These are phyloP conservation scores for Meganola albula DNA, from an alignment of 2,888 invertebrate genomes.

Conservation along the genomic window DNA sequence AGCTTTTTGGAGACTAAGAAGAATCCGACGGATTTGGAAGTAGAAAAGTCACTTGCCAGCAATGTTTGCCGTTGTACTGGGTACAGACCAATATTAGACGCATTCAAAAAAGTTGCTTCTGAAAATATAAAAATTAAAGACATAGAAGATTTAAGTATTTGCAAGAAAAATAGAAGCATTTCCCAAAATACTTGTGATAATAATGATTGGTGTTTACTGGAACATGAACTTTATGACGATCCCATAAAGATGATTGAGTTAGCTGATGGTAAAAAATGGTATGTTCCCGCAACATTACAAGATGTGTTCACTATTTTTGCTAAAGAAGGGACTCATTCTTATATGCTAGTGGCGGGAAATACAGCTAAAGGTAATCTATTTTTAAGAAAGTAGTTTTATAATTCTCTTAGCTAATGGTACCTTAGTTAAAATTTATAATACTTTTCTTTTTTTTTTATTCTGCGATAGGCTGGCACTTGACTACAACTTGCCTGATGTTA, in stretches of 20 bases:
- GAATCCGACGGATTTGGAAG: slow-evolving; percentile 73
- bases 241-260: slow-evolving; percentile 30
- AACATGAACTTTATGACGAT: slow-evolving; percentile 24
- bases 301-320: slow-evolving; percentile 74
- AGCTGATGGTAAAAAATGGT: slow-evolving; percentile 64
- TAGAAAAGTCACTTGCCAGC: slow-evolving; percentile 85
- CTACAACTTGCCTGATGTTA: too few relatives aligned
- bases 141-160: slow-evolving; percentile 55
- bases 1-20: neutral
- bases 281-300: slow-evolving; percentile 60
- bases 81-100: slow-evolving; percentile 85
- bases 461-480: neutral
- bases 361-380: slow-evolving; percentile 78
- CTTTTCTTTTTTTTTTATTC: neutral
- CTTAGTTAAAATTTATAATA: neutral
- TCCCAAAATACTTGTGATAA: slow-evolving; percentile 27
- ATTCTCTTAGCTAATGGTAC: neutral
- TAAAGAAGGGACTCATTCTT: slow-evolving; percentile 55
- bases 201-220: slow-evolving; percentile 47
- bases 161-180: slow-evolving; percentile 30
- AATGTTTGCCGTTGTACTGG: slow-evolving; percentile 89
- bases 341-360: slow-evolving; percentile 83
- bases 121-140: slow-evolving; percentile 60
- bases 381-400: neutral
- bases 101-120: slow-evolving; percentile 82